phyloP scores from a whole-genome alignment of 2,113 vertebrate genomes.

The Siniperca knerii region DNA sequence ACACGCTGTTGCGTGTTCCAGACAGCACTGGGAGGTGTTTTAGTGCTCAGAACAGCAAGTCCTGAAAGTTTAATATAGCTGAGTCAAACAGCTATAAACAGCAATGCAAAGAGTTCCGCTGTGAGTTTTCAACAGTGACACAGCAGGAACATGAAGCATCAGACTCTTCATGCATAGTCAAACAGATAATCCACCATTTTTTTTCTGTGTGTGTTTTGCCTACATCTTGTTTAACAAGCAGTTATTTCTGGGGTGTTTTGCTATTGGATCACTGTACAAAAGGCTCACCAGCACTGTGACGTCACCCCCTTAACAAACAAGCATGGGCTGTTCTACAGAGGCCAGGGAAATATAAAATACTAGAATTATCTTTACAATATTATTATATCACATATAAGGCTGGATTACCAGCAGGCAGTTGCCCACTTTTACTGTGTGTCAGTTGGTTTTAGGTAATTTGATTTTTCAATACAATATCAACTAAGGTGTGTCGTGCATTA shows the following conservation, averaged over 20 bases:
- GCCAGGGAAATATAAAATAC: background rate
- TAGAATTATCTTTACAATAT: background rate
- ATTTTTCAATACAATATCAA: background rate
- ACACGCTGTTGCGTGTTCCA: conserved; percentile 17
- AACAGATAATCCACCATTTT: conserved; percentile 6
- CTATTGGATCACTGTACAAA: conserved; percentile 19
- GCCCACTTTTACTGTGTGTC: background rate
- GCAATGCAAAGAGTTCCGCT: conserved; percentile 7
- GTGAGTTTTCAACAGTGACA: conserved; percentile 14
- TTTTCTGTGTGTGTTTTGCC: background rate
- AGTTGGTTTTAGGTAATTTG: background rate
- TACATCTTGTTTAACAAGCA: background rate
- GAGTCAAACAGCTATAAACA: conserved; percentile 16
- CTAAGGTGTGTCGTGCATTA: too few species aligned
- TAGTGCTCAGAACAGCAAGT: conserved; percentile 42
- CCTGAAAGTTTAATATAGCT: conserved; percentile 39
- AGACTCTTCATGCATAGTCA: conserved; percentile 9
- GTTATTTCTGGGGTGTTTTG: background rate
- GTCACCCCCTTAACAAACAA: background rate
- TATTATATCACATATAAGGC: background rate
- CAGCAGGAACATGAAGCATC: conserved; percentile 15
- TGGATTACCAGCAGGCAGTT: background rate
- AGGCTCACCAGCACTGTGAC: background rate
- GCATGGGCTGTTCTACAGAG: background rate
- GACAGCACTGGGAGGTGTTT: conserved; percentile 24